Evolutionary conservation across 2,113 vertebrate species (phyloP), one percentile per base, ranked within the genome.

Genomic region (Mustelus asterias): DNA sequence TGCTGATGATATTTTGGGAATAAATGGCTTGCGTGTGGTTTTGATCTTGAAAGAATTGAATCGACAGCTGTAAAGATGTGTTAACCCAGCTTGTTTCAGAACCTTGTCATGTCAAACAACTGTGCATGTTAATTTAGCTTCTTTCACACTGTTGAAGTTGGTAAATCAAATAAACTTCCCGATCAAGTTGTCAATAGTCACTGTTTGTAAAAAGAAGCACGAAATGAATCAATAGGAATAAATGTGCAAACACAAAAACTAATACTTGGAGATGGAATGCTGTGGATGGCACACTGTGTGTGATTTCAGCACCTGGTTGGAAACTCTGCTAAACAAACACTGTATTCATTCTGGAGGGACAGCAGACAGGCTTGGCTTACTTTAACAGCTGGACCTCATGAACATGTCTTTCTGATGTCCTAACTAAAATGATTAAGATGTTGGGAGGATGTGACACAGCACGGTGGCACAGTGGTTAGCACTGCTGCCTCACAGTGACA

Each of bases 41-140:
- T 94, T 94, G 92, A 94, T 41, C 92, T 44, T 94, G 92, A 69
- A 94, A 41, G 65, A 69, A 20, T 18, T 65, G 90, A 65, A 93
- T 8, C 29, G 48, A 89, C 86, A 89, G 86, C 86, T 92, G 58
- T 63, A 60, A 6, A 63, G 29, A 92, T 92, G 29, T 18, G 58
- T 92, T 33, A 63, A n/a, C 26, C 54, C 29, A 60, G 88, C 58
- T 92, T 92, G 88, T 92, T 63, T n/a, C 58, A n/a, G 54, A 92
- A 29, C 5, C 29, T 16, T 92, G 54, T 14, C 24, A 13, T 60
- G 83, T 54, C 86, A 89, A 54, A 89, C 48, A 58, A 89, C 37
- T 83, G 80, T 16, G 78, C 80, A 83, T 54, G 24, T 58, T 89
- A 48, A 89, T 58, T 58, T 89, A 58, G 22, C 48, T 89, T 89